phyloP scores from a whole-genome alignment of 2,113 vertebrate species.

The Callospermophilus lateralis region DNA sequence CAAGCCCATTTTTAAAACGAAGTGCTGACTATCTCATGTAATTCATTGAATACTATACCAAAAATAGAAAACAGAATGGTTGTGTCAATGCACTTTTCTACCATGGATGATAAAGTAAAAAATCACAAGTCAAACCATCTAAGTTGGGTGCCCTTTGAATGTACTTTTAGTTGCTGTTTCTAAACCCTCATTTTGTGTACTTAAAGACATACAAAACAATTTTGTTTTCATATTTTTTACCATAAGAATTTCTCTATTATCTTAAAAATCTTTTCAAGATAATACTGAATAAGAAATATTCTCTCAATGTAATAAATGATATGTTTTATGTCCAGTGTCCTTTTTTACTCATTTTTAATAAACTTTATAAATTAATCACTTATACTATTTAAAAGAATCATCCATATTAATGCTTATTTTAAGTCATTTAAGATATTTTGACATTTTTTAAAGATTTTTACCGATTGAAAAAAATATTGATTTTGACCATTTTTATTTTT shows the following conservation, averaged over 20 bases:
- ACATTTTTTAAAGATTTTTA: constrained; percentile 1
- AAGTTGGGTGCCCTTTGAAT: neutral
- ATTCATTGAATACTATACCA: neutral
- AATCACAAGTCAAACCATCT: neutral
- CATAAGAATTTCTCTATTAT: neutral
- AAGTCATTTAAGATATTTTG: neutral
- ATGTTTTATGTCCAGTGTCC: neutral
- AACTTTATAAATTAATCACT: constrained; percentile 13
- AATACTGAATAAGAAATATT: constrained; percentile 5
- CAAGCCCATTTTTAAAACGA: neutral
- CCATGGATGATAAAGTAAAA: neutral
- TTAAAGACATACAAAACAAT: neutral
- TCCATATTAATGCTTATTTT: neutral
- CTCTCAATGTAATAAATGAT: neutral
- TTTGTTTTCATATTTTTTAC: neutral
- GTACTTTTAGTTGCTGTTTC: neutral
- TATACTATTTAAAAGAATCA: neutral
- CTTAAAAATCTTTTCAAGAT: constrained; percentile 43
- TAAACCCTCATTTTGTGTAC: neutral
- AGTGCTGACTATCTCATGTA: neutral
- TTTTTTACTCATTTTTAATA: constrained; percentile 36
- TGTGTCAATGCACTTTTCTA: neutral
- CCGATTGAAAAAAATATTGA: neutral
- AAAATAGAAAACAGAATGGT: neutral
- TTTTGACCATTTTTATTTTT: neutral